These are phyloP conservation scores for Passer domesticus DNA, from an alignment of 2,113 vertebrate genomes.

Conservation along the genomic window DNA sequence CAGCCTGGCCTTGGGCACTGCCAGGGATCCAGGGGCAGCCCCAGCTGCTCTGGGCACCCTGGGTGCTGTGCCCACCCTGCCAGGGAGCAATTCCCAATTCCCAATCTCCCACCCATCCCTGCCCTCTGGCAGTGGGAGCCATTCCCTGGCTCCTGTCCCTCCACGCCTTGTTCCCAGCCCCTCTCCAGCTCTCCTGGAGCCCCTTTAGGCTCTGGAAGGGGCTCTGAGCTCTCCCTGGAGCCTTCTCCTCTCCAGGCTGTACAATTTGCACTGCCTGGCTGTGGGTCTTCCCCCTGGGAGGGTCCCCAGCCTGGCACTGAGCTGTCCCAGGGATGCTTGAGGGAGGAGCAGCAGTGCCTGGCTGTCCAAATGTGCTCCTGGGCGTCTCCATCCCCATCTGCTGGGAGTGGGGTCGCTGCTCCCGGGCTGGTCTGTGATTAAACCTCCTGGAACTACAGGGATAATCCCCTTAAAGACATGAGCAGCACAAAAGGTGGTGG, in stretches of 20 bases:
- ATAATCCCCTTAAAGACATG: background rate
- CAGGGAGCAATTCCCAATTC: background rate
- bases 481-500: background rate
- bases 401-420: background rate
- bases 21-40: no score
- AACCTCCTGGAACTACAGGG: background rate
- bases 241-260: background rate
- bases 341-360: background rate
- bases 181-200: background rate
- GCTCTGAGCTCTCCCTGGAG: background rate
- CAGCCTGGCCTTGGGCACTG: rapidly evolving
- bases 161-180: background rate
- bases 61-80: rapidly evolving
- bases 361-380: rapidly evolving
- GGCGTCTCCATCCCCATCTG: rapidly evolving
- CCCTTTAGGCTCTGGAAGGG: background rate
- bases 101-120: rapidly evolving
- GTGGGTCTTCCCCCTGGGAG: rapidly evolving
- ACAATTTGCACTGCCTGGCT: background rate
- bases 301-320: background rate
- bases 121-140: background rate
- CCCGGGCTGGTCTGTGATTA: background rate
- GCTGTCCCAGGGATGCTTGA: rapidly evolving
- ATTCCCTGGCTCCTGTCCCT: background rate
- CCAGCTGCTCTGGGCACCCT: background rate